phyloP scores from a whole-genome alignment of 1,140 invertebrate species.

The Micrasema longulum region DNA sequence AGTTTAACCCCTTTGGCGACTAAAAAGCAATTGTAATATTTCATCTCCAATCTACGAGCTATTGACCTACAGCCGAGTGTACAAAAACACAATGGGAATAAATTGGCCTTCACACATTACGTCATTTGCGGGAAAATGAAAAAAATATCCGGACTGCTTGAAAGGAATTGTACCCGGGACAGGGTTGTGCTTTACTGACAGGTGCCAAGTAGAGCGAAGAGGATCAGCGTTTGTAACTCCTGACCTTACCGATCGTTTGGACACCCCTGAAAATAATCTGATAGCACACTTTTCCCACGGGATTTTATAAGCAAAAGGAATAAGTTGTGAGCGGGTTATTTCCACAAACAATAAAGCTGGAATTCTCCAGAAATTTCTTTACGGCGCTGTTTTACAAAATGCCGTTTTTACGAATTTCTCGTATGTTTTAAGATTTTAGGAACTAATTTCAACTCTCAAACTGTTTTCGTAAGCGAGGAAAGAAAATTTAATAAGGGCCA shows the following conservation, averaged over 20 bases:
- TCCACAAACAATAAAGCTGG: no score
- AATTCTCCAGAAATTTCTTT: no score
- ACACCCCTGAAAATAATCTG: constrained; percentile 17
- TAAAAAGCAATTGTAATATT: constrained; percentile 11
- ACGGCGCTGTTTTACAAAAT: no score
- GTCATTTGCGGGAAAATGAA: constrained; percentile 16
- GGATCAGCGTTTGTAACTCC: constrained; percentile 14
- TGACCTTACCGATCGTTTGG: background rate
- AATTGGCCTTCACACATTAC: background rate
- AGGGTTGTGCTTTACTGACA: background rate
- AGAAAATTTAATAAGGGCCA: no score
- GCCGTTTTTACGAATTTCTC: no score
- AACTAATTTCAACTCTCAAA: no score
- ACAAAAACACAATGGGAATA: constrained; percentile 11
- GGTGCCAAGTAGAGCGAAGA: constrained; percentile 2
- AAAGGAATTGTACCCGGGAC: no score
- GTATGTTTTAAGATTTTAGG: no score
- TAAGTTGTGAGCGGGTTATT: background rate
- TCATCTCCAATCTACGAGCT: background rate
- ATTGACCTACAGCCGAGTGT: constrained; percentile 10
- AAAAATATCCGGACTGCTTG: background rate
- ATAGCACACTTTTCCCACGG: constrained; percentile 2
- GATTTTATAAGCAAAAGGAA: background rate
- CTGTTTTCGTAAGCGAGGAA: no score
- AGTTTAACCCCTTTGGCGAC: background rate